Base-by-base conservation (phyloP, 1,140 invertebrate genomes). In the Apis cerana region DNA sequence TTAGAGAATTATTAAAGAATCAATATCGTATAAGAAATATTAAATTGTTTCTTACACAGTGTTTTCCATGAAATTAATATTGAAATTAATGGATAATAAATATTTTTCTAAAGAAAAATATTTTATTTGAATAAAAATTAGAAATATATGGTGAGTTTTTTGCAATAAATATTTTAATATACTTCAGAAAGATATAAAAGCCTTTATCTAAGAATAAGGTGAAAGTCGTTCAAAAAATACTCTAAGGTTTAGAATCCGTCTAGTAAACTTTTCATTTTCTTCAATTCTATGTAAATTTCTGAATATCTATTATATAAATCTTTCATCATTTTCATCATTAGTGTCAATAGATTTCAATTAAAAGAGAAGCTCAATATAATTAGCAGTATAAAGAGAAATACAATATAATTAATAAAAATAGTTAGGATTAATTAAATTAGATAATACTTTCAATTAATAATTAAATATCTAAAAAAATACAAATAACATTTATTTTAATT, bases 161-260 rank as follows among this genome's bases (percentile, higher is more conserved):
- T 11, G 54, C 52, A 13, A 71, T 27, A 58, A 23, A 59, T 19
- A 76, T 58, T 23, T 48, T 67, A 33, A 23, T 76, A 65, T 17
- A 69, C 72, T 54, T 43, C 23, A 48, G 52, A 59, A 76, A 76
- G 74, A 64, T 82, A 82, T 82, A 82, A 82, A 82, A 82, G 80
- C 56, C 80, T 52, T 23, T 43, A 74, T 82, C 74, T 68, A 76
- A 76, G 64, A 52, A 82, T 54, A 72, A 82, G 62, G 80, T 76
- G 74, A 54, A 74, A 82, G 72, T 82, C 74, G 80, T 82, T 76
- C 80, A 74, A 82, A 82, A 76, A 82, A 82, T 74, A 72, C 69
- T 76, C 80, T 56, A 76, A 72, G 64, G 64, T 69, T 82, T 74
- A 43, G 74, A 68, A 82, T 82, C 80, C 61, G 54, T 75, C 72